A percentile compares a stretch with the other conserved stretches of the same genome.
These are phyloP conservation scores for Gymnothorax reevesii DNA, from an alignment of 2,797 vertebrate species.

Conservation along the genomic window DNA sequence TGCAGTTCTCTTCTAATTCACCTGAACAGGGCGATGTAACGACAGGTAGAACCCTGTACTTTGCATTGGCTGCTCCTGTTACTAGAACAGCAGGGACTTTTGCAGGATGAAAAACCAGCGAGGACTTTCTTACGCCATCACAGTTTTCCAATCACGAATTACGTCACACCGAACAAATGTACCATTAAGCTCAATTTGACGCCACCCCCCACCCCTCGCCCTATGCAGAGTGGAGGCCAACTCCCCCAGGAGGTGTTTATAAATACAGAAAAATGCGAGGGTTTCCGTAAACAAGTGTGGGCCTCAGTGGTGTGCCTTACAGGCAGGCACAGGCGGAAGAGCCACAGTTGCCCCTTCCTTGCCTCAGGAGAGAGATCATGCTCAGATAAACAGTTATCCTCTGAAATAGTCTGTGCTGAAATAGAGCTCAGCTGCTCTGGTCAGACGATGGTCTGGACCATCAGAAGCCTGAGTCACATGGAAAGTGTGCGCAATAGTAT, in stretches of 20 bases:
- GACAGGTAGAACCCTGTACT: not conserved
- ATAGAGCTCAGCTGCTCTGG: constrained; percentile 64
- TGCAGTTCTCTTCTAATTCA: constrained; percentile 29
- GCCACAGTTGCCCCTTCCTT: constrained; percentile 34
- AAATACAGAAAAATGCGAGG: constrained; percentile 13
- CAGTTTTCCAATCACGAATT: not conserved
- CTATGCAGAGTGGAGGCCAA: not conserved
- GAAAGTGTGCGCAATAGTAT: no score
- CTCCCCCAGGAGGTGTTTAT: constrained; percentile 12
- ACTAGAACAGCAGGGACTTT: not conserved
- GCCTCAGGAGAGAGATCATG: constrained; percentile 25
- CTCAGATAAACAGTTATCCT: constrained; percentile 31
- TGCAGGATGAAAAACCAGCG: not conserved
- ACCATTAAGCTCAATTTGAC: not conserved
- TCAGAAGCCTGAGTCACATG: constrained; percentile 16
- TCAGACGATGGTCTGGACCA: constrained; percentile 46
- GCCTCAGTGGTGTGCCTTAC: constrained; percentile 19
- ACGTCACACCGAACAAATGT: not conserved
- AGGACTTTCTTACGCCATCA: not conserved
- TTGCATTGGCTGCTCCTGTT: not conserved
- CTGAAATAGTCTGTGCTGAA: constrained; percentile 66
- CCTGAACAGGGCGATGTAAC: not conserved
- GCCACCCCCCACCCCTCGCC: not conserved
- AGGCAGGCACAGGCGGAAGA: constrained; percentile 25
- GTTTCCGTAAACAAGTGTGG: constrained; percentile 29